phyloP scores from a whole-genome alignment of 2,113 vertebrate genomes.

The Butorides virescens region DNA sequence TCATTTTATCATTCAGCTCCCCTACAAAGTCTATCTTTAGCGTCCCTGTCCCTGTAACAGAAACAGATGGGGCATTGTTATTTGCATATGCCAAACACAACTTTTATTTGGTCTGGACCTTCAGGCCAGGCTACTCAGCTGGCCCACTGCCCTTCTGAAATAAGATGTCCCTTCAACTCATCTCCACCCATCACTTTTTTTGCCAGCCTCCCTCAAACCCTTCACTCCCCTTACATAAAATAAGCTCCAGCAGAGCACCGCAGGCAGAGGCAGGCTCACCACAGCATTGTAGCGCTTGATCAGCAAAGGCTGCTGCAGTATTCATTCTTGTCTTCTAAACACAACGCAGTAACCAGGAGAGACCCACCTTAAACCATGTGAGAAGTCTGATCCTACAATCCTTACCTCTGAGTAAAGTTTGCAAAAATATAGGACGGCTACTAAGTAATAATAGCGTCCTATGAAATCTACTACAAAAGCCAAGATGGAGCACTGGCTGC shows the following conservation, averaged over 20 bases:
- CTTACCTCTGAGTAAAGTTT: not conserved
- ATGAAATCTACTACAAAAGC: not conserved
- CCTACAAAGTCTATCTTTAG: conserved; percentile 98
- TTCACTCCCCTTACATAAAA: too few relatives aligned
- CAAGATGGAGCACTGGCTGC: not conserved
- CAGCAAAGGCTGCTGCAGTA: not conserved
- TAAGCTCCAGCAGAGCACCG: not conserved
- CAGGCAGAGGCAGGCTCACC: not conserved
- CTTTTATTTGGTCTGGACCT: not conserved
- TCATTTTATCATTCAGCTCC: conserved; percentile 99
- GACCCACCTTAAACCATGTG: not conserved
- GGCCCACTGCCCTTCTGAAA: not conserved
- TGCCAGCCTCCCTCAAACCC: not conserved
- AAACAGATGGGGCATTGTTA: not conserved
- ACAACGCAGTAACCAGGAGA: not conserved
- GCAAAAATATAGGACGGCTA: not conserved
- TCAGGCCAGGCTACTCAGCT: not conserved
- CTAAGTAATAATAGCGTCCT: not conserved
- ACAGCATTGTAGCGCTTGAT: rapidly evolving
- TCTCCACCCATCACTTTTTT: not conserved
- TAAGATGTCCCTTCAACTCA: not conserved
- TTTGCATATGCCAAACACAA: not conserved
- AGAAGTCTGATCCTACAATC: not conserved
- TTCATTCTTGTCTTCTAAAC: not conserved
- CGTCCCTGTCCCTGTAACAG: conserved; percentile 82